A percentile compares a stretch with the other conserved stretches of the same genome.
phyloP scores from a whole-genome alignment of 2,797 vertebrate genomes.

The Amazona ochrocephala region DNA sequence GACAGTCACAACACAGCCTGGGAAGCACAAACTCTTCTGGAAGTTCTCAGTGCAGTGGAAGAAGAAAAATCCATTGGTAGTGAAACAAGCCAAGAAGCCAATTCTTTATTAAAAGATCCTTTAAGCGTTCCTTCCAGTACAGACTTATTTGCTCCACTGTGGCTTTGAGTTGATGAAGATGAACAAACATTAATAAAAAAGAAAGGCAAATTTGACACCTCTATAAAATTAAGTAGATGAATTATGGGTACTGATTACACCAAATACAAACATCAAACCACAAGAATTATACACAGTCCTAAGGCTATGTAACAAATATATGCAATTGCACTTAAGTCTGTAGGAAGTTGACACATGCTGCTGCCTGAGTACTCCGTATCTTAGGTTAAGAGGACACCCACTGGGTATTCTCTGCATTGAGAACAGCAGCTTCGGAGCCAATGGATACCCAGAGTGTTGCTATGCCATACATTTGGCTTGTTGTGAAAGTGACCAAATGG shows the following conservation, averaged over 20 bases:
- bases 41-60: fast-evolving
- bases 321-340: conserved; percentile 39
- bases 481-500: not conserved
- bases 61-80: not conserved
- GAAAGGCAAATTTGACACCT: not conserved
- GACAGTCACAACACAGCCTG: not conserved
- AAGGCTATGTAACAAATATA: conserved; percentile 24
- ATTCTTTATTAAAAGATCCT: conserved; percentile 71
- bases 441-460: not conserved
- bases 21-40: not conserved
- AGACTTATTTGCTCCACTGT: conserved; percentile 11
- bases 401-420: not conserved
- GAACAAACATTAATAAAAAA: not conserved
- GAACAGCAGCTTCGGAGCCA: not conserved
- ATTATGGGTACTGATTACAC: not conserved
- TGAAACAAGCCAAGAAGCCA: not conserved
- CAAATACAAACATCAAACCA: not conserved
- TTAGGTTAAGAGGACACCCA: not conserved
- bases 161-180: conserved; percentile 3
- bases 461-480: fast-evolving
- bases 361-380: not conserved
- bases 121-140: conserved; percentile 9
- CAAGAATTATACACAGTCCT: not conserved
- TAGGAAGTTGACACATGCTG: not conserved
- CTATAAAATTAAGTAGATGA: not conserved